Percentiles rank a stretch among this genome's conserved stretches.
phyloP scores from a whole-genome alignment of 2,797 vertebrate genomes.

The Hirundo rustica region DNA sequence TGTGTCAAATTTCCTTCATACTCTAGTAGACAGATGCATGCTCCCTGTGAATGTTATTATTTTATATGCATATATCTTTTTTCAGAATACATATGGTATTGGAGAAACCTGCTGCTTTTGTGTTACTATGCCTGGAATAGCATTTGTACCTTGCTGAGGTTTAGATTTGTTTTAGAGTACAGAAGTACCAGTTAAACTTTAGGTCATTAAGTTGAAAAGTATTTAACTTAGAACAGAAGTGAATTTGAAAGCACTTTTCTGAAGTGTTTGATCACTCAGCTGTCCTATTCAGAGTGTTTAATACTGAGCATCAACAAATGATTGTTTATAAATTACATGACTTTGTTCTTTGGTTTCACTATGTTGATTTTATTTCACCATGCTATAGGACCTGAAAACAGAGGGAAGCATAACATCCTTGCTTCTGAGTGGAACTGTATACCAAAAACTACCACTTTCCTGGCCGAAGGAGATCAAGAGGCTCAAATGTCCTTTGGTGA shows the following conservation, averaged over 20 bases:
- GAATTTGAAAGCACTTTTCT: neutral
- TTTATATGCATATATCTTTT: neutral
- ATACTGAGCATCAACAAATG: neutral
- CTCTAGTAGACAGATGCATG: neutral
- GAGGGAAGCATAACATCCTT: slow-evolving; percentile 87
- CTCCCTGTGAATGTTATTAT: neutral
- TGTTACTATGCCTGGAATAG: neutral
- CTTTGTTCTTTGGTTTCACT: slow-evolving; percentile 12
- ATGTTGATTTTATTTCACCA: neutral
- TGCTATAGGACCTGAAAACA: slow-evolving; percentile 81
- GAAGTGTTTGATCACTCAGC: neutral
- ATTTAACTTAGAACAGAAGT: neutral
- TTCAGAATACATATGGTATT: neutral
- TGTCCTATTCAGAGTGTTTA: neutral
- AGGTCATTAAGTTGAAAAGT: neutral
- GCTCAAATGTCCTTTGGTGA: slow-evolving; percentile 83
- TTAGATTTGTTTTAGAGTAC: neutral
- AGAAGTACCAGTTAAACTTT: neutral
- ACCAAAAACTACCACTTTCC: slow-evolving; percentile 88
- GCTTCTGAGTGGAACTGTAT: slow-evolving; percentile 87
- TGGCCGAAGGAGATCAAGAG: slow-evolving; percentile 84
- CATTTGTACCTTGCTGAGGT: neutral
- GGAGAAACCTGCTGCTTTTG: neutral
- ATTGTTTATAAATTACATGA: neutral
- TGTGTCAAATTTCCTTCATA: neutral